phyloP scores from a whole-genome alignment of 2,797 vertebrate genomes.

The Avahi laniger region DNA sequence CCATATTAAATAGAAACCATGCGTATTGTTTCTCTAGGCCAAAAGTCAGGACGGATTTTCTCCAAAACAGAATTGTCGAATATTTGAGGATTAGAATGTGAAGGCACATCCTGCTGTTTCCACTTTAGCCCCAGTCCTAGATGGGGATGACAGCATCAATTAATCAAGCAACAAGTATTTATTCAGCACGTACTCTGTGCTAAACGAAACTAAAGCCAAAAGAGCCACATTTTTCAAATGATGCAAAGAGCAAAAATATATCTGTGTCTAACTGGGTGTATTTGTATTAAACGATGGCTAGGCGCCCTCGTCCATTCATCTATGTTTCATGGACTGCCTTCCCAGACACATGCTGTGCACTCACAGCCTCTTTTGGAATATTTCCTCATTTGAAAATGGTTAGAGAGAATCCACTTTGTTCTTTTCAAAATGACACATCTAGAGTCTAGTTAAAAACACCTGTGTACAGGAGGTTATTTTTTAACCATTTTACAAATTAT shows the following conservation, averaged over 20 bases:
- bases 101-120: slow-evolving; percentile 23
- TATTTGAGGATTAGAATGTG: slow-evolving; percentile 43
- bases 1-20: background rate
- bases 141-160: slow-evolving; percentile 28
- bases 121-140: slow-evolving; percentile 12
- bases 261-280: background rate
- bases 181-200: slow-evolving; percentile 5
- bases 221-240: slow-evolving; percentile 48
- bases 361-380: background rate
- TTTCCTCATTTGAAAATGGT: background rate
- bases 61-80: background rate
- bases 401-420: background rate
- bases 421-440: background rate
- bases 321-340: slow-evolving; percentile 21
- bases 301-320: background rate
- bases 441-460: background rate
- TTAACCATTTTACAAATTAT: background rate
- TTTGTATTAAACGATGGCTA: slow-evolving; percentile 38
- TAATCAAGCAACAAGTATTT: slow-evolving; percentile 54
- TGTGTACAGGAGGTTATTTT: background rate
- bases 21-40: slow-evolving; percentile 29
- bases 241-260: slow-evolving; percentile 1
- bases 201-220: background rate
- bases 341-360: background rate
- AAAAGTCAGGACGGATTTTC: slow-evolving; percentile 37